Conservation (phyloP, 2,888 invertebrate species). For the Parascotia fuliginaria region DNA sequence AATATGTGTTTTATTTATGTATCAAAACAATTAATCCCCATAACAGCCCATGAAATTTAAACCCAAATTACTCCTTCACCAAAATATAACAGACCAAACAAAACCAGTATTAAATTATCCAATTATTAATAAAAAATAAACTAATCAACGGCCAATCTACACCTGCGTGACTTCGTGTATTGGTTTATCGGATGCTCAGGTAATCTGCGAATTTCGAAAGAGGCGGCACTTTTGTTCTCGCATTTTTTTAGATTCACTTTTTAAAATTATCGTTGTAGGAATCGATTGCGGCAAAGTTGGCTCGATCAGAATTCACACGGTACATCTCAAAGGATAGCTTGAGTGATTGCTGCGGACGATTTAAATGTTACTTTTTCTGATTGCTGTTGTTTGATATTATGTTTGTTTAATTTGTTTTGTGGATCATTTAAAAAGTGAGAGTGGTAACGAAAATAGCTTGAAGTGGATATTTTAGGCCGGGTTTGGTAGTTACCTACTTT, state of each 20-base stretch:
- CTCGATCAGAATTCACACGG: constrained; percentile 77
- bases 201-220: constrained; percentile 81
- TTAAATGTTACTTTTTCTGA: constrained; percentile 52
- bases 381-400: constrained; percentile 38
- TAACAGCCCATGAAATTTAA: constrained; percentile 9
- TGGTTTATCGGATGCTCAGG: constrained; percentile 81
- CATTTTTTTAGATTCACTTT: constrained; percentile 67
- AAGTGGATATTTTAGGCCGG: too few species aligned
- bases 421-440: too few species aligned
- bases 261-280: constrained; percentile 74
- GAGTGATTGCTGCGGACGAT: constrained; percentile 58
- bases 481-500: too few species aligned
- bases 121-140: constrained; percentile 36
- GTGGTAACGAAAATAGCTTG: too few species aligned
- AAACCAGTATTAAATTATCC: constrained; percentile 33
- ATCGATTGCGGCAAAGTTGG: constrained; percentile 68
- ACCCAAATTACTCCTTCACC: constrained; percentile 1
- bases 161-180: constrained; percentile 64
- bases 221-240: constrained; percentile 76
- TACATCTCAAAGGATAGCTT: constrained; percentile 73
- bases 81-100: constrained; percentile 20
- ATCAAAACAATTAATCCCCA: neutral
- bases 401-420: too few species aligned
- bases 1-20: neutral
- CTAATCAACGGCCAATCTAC: constrained; percentile 55